Conservation (phyloP, 2,888 invertebrate species). For the Rhagium mordax region DNA sequence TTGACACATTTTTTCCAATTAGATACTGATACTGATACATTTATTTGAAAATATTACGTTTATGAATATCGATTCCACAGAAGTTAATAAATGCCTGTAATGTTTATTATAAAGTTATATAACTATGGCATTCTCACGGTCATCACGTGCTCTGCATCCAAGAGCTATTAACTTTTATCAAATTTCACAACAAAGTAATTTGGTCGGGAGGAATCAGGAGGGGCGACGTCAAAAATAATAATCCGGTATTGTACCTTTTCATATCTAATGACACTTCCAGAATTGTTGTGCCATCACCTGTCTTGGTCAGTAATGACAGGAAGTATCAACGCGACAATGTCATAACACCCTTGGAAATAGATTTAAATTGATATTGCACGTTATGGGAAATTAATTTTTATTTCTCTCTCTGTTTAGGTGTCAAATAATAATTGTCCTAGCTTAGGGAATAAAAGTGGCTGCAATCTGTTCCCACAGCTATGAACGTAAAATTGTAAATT, state of each 20-base stretch:
- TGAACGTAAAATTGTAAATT: not conserved
- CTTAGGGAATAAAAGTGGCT: not conserved
- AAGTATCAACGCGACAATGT: constrained; percentile 42
- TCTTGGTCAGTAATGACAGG: constrained; percentile 43
- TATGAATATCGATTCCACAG: too few relatives aligned
- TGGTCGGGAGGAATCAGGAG: not conserved
- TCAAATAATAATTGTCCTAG: not conserved
- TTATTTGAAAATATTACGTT: too few relatives aligned
- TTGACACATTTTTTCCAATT: too few relatives aligned
- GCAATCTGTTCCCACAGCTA: not conserved
- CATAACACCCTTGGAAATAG: constrained; percentile 30
- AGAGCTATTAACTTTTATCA: constrained; percentile 2
- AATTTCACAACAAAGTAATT: constrained; percentile 7
- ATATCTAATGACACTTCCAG: constrained; percentile 22
- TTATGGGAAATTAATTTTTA: constrained; percentile 41
- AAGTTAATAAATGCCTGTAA: too few relatives aligned
- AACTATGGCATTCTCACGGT: not conserved
- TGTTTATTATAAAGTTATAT: too few relatives aligned
- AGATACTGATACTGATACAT: too few relatives aligned
- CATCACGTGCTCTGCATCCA: not conserved
- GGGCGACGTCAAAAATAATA: constrained; percentile 9
- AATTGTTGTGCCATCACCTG: constrained; percentile 39
- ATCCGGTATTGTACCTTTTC: constrained; percentile 25
- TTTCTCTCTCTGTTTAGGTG: not conserved
- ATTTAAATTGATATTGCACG: constrained; percentile 40